Evolutionary conservation across 2,113 vertebrate genomes (phyloP), one percentile per base, ranked within the genome.

Genomic region (Bujurquina vittata): DNA sequence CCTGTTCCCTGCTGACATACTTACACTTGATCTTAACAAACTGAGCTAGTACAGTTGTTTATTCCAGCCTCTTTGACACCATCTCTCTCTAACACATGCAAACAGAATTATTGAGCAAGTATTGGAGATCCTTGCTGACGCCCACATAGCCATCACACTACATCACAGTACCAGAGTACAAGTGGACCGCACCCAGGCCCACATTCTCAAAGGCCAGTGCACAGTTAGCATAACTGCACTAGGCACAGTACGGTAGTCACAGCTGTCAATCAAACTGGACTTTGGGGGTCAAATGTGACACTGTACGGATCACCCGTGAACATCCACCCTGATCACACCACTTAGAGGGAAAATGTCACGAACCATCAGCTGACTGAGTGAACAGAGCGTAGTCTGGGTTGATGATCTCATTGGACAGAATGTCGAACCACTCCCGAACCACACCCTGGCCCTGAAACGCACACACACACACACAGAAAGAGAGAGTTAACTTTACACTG

Each of bases 361-460:
- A 96, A 99, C 98, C 98, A 93, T 99, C 98, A 79, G 98, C 98
- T 91, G 98, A 99, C 90, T 99, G 98, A 31, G 98, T 99, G 92
- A 99, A 99, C 80, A 99, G 95, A 17, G 96, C 98, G 17, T 99
- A 99, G 94, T 99, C 98, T 35, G 98, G 98, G 89, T 99, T 99
- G 93, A 99, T 97, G 90, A 99, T 99, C 93, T 99, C 98, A 96
- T 97, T 99, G 90, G 98, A 99, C 18, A 99, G 94, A 84, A 99
- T 97, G 95, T 99, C 98, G 93, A 99, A 99, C 98, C 98, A 99
- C 80, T 99, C 98, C 88, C 98, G 95, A 52, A 99, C 98, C 88
- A 99, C 98, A 74, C 98, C 98, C 93, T 99, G 98, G 81, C 98
- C 98, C 98, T 99, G 86, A 10, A 89, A 84, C 40, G n/a, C n/a